Evolutionary conservation across 1,140 invertebrate species (phyloP).

Genomic region (Temnothorax curvispinosus): DNA sequence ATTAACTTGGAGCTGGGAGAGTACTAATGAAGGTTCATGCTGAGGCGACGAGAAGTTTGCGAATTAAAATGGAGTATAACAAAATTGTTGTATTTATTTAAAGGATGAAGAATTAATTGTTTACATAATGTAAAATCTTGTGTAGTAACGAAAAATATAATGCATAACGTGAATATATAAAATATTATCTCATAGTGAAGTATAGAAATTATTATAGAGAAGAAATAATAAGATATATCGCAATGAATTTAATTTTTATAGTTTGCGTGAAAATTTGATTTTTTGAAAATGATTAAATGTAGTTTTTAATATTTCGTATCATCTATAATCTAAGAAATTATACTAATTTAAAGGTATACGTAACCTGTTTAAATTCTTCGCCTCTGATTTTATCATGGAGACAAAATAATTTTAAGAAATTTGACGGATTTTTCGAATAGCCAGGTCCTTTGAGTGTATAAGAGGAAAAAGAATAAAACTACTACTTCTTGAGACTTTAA

Average conservation of each 20-base stretch:
- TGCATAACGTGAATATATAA: background rate
- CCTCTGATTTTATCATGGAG: constrained; percentile 13
- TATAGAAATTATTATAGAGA: background rate
- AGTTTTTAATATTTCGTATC: background rate
- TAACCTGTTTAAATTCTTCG: constrained; percentile 15
- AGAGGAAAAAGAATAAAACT: constrained; percentile 70
- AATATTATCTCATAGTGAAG: background rate
- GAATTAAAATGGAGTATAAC: background rate
- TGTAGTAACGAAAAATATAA: background rate
- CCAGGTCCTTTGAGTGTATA: constrained; percentile 74
- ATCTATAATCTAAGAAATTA: background rate
- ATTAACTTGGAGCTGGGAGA: constrained; percentile 27
- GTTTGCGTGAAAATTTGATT: background rate
- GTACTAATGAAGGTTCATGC: background rate
- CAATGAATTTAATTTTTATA: background rate
- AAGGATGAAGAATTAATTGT: background rate
- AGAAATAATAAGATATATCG: background rate
- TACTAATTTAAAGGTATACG: background rate
- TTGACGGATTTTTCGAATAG: constrained; percentile 81
- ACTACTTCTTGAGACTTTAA: constrained; percentile 75
- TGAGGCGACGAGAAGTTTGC: background rate
- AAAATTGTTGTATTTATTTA: constrained; percentile 4
- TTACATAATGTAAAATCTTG: background rate
- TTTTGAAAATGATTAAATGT: background rate
- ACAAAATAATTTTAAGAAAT: constrained; percentile 67